Evolutionary conservation across 2,797 vertebrate species (phyloP).

Genomic region (Macropus fuliginosus): DNA sequence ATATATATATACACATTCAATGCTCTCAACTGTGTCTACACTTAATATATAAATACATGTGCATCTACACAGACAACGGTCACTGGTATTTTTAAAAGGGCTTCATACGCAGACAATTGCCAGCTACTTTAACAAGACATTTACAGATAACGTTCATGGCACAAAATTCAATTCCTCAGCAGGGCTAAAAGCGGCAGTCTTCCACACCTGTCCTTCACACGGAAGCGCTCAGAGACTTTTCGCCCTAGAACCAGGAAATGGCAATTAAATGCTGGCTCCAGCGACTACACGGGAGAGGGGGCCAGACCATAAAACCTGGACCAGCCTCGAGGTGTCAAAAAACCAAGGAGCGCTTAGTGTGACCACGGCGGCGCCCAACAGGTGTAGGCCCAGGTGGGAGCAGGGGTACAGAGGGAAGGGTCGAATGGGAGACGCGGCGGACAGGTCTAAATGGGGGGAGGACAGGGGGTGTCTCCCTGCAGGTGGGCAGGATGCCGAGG

Average conservation of each 20-base stretch:
- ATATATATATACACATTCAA: neutral
- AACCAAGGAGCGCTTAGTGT: neutral
- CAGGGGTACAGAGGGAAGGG: neutral
- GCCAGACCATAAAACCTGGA: neutral
- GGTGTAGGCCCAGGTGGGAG: too few relatives aligned
- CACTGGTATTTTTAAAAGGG: neutral
- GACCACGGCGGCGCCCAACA: neutral
- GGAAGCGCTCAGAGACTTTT: neutral
- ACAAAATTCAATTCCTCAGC: neutral
- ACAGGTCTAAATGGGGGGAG: neutral
- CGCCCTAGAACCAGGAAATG: neutral
- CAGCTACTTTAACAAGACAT: neutral
- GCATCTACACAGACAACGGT: neutral
- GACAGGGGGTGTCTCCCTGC: neutral
- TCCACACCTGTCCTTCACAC: neutral
- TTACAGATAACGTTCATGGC: neutral
- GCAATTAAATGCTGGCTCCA: neutral
- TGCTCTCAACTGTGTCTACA: neutral
- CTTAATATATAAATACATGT: too few relatives aligned
- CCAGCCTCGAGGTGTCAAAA: neutral
- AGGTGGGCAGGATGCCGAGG: neutral
- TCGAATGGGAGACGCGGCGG: fast-evolving
- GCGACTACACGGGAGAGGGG: neutral
- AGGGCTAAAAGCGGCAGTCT: neutral
- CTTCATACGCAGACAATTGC: neutral